Evolutionary conservation across 1,140 invertebrate genomes (phyloP).

Genomic region (Hermatobates lingyangjiaoensis): DNA sequence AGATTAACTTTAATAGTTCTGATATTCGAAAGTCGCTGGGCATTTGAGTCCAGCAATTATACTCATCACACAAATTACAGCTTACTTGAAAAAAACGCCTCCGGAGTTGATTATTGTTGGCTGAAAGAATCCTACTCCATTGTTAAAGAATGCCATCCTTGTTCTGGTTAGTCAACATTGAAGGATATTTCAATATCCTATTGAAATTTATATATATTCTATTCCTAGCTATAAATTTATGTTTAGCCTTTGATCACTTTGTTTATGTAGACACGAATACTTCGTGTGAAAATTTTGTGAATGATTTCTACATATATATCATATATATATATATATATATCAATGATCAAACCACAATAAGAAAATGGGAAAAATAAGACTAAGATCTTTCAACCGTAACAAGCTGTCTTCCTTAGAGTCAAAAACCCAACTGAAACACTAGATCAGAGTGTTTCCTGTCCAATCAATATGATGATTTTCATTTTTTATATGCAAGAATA

Average conservation of each 20-base stretch:
- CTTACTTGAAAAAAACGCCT: conserved; percentile 48
- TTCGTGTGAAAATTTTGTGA: background rate
- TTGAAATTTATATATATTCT: conserved; percentile 8
- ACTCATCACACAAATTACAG: conserved; percentile 31
- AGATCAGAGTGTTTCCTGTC: too few species aligned
- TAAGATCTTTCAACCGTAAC: too few species aligned
- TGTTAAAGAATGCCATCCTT: conserved; percentile 56
- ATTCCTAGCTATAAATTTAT: conserved; percentile 3
- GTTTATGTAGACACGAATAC: background rate
- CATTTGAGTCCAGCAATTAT: conserved; percentile 28
- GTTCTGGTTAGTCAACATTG: conserved; percentile 31
- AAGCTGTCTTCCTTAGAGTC: too few species aligned
- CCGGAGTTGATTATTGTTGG: conserved; percentile 32
- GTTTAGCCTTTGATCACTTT: background rate
- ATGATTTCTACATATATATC: background rate
- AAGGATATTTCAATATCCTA: background rate
- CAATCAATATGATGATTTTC: too few species aligned
- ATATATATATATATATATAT: background rate
- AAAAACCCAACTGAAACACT: too few species aligned
- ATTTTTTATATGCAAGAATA: too few species aligned
- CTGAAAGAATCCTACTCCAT: conserved; percentile 44
- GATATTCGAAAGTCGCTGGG: conserved; percentile 57
- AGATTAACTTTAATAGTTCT: conserved; percentile 57
- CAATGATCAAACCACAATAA: background rate
- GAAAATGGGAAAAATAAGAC: too few species aligned